phyloP scores from a whole-genome alignment of 2,113 vertebrate genomes.

The Fukomys damarensis region DNA sequence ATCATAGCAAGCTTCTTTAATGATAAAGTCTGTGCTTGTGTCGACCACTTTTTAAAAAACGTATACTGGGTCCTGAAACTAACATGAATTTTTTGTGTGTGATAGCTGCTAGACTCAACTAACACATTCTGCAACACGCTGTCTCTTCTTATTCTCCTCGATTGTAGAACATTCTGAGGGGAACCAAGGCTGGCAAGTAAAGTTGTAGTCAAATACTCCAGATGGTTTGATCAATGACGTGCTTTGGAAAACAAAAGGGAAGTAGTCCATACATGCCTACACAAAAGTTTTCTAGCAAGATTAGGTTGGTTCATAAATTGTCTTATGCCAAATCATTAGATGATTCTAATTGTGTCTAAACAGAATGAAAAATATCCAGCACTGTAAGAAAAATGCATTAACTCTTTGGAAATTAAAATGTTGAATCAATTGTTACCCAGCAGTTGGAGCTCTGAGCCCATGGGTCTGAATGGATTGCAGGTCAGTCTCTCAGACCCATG shows the following conservation, averaged over 20 bases:
- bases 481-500: background rate
- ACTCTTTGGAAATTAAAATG: background rate
- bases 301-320: background rate
- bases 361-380: background rate
- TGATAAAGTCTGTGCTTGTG: background rate
- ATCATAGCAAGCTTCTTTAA: background rate
- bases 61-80: background rate
- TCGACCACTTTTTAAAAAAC: background rate
- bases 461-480: background rate
- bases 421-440: background rate
- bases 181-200: background rate
- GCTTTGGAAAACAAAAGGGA: background rate
- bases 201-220: background rate
- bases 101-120: background rate
- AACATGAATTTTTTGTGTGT: background rate
- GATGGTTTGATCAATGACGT: background rate
- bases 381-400: background rate
- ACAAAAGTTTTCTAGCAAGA: background rate
- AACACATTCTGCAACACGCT: background rate
- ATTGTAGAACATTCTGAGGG: rapidly evolving
- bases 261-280: background rate
- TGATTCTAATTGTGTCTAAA: background rate
- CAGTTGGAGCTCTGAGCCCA: background rate
- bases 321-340: background rate
- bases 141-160: background rate